phyloP scores from a whole-genome alignment of 2,797 vertebrate species.

The Hyperoplus immaculatus region DNA sequence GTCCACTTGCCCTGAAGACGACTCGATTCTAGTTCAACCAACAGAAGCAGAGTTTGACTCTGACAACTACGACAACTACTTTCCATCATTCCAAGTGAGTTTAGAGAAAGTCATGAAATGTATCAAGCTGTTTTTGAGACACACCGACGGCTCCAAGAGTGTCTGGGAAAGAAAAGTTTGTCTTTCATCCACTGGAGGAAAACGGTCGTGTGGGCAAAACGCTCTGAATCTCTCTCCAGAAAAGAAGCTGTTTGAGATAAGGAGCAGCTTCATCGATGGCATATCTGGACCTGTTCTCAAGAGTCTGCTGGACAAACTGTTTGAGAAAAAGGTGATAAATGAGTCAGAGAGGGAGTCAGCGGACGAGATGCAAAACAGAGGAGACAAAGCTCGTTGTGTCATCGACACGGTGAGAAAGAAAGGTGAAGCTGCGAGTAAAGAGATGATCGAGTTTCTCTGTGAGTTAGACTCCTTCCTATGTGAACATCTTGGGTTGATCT shows the following conservation, averaged over 20 bases:
- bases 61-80: conserved; percentile 36
- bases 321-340: conserved; percentile 16
- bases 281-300: conserved; percentile 41
- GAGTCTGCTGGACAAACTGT: conserved; percentile 43
- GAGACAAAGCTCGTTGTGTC: conserved; percentile 29
- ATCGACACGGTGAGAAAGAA: conserved; percentile 39
- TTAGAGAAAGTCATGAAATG: not conserved
- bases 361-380: not conserved
- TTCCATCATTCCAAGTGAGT: conserved; percentile 21
- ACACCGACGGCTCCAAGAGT: not conserved
- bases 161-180: conserved; percentile 32
- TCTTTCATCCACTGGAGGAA: not conserved
- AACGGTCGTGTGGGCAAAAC: not conserved
- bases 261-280: not conserved
- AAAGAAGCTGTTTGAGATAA: not conserved
- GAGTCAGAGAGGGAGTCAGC: conserved; percentile 28
- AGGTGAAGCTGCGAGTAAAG: conserved; percentile 25
- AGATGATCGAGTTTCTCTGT: conserved; percentile 34
- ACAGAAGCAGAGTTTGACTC: conserved; percentile 27
- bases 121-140: not conserved
- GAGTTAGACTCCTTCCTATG: conserved; percentile 26
- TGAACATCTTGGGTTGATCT: conserved; percentile 7
- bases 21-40: conserved; percentile 38
- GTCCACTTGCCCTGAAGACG: conserved; percentile 12
- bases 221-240: not conserved